Evolutionary conservation across 2,888 invertebrate genomes (phyloP).

Genomic region (Andrena praecox): DNA sequence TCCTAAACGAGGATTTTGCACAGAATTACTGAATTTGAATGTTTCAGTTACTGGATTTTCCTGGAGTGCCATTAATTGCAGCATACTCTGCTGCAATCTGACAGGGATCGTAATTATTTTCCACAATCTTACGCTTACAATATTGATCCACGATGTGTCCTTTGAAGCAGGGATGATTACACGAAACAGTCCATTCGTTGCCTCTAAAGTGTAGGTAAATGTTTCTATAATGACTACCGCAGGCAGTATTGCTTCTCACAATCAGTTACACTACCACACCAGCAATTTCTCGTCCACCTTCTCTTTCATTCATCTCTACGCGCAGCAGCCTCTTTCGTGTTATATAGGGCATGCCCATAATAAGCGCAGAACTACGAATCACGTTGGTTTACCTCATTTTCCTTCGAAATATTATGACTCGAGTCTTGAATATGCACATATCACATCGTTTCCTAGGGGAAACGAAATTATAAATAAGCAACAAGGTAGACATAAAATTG

Average conservation of each 20-base stretch:
- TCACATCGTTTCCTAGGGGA: background rate
- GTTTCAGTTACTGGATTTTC: slow-evolving; percentile 14
- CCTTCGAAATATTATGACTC: slow-evolving; percentile 54
- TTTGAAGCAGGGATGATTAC: slow-evolving; percentile 44
- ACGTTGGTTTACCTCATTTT: slow-evolving; percentile 55
- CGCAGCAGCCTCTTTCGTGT: slow-evolving; percentile 35
- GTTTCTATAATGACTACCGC: slow-evolving; percentile 9
- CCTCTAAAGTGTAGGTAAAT: slow-evolving; percentile 1
- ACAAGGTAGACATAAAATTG: background rate
- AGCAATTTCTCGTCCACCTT: slow-evolving; percentile 40
- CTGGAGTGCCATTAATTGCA: background rate
- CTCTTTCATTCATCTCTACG: slow-evolving; percentile 33
- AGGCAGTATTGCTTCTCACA: background rate
- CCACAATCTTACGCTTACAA: slow-evolving; percentile 7
- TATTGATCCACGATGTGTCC: background rate
- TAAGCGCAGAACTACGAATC: slow-evolving; percentile 41
- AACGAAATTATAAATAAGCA: background rate
- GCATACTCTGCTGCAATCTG: slow-evolving; percentile 1
- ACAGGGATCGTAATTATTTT: slow-evolving; percentile 1
- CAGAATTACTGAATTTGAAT: slow-evolving; percentile 5
- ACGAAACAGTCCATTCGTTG: slow-evolving; percentile 31
- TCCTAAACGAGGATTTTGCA: no score
- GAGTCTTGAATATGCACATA: slow-evolving; percentile 16
- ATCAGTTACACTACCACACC: slow-evolving; percentile 4
- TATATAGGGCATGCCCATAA: slow-evolving; percentile 25